A percentile compares a stretch with the other conserved stretches of the same genome.
phyloP scores from a whole-genome alignment of 2,797 vertebrate species.

The Ctenopoma multispine region DNA sequence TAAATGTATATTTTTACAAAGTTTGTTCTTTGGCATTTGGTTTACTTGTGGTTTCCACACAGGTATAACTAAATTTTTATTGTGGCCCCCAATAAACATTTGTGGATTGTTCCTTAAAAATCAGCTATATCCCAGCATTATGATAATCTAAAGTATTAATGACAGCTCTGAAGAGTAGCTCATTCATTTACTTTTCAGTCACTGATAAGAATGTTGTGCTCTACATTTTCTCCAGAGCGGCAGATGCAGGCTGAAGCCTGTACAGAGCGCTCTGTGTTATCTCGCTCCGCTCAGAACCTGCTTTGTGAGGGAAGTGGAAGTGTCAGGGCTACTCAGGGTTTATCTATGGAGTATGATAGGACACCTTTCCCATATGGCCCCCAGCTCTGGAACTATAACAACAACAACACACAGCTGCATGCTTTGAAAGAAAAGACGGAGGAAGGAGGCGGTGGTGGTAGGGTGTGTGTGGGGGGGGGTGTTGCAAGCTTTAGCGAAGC shows the following conservation, averaged over 20 bases:
- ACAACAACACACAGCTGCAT: constrained; percentile 43
- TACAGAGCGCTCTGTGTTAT: constrained; percentile 62
- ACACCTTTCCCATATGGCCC: constrained; percentile 65
- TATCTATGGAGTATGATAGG: constrained; percentile 76
- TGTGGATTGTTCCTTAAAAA: not conserved
- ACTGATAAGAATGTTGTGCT: constrained; percentile 52
- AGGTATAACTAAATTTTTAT: not conserved
- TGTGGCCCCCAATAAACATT: not conserved
- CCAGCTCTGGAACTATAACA: constrained; percentile 37
- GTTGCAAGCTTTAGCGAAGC: not conserved
- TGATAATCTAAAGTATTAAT: constrained; percentile 20
- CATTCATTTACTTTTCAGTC: constrained; percentile 57
- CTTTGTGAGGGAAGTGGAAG: constrained; percentile 81
- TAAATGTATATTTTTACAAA: too few relatives aligned
- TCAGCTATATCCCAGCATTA: not conserved
- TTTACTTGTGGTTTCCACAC: not conserved
- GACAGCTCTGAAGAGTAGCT: constrained; percentile 51
- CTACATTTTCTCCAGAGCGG: constrained; percentile 26
- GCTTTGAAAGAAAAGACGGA: constrained; percentile 18
- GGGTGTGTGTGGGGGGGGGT: too few relatives aligned
- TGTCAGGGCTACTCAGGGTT: constrained; percentile 73
- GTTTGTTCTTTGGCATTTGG: not conserved
- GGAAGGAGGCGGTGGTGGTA: not conserved
- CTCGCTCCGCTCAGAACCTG: constrained; percentile 60
- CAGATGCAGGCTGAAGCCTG: constrained; percentile 51